Base-by-base conservation (phyloP, 1,140 invertebrate genomes). In the Adoxophyes honmai region DNA sequence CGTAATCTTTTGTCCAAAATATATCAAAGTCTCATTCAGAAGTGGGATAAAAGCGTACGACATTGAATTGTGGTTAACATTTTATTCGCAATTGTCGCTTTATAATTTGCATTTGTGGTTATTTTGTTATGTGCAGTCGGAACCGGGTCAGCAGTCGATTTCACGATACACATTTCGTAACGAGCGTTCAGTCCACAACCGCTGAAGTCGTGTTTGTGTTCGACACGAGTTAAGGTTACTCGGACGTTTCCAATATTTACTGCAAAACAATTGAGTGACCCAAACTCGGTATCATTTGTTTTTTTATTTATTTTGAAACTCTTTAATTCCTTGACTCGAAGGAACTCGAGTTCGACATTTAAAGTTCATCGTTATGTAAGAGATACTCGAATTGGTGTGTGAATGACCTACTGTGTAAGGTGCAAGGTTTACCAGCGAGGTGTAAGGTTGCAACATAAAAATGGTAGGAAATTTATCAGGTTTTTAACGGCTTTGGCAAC, bases 121-220 rank as follows among this genome's bases (percentile, higher is more conserved):
- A 28, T 28, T 48, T 18, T 48, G 21, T 14, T 48, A 48, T 33
- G 42, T 5, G 21, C 18, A 28, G 21, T 28, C 42, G 42, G 11
- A 48, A 28, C 42, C 42, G 16, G 42, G 42, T 48, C 42, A 11
- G 42, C 18, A 13, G 42, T 48, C 38, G 67, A 75, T 75, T 75
- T 75, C 67, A 70, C 65, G 73, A 72, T 66, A 66, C 38, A 60
- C 60, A 70, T 75, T 75, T 70, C 58, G 67, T 67, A 72, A 75
- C 58, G 36, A 66, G 55, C 59, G 60, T 71, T 66, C 52, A 62
- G 39, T 59, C 60, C 21, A 57, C 54, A 53, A 33, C 44, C 36
- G 39, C 52, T 56, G 60, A 15, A 55, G 54, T 57, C 37, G 53
- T 36, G 33, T 54, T n/a, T 44, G 33, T 51, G 34, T 35, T 16